Conservation (phyloP, 2,888 invertebrate species). For the Bellardia bayeri region DNA sequence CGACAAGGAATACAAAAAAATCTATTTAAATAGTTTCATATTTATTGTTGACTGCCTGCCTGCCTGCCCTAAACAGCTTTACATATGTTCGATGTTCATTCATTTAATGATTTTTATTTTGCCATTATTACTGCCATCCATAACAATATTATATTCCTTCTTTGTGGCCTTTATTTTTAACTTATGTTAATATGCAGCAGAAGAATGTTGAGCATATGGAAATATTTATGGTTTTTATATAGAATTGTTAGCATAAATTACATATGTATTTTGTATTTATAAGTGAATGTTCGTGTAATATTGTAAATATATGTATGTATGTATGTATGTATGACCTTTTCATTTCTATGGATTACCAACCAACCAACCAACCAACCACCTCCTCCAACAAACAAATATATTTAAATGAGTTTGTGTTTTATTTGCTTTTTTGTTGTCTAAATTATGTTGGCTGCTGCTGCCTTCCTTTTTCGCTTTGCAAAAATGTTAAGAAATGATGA, state of each 20-base stretch:
- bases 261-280: neutral
- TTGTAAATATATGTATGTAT: neutral
- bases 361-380: neutral
- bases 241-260: slow-evolving; percentile 21
- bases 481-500: neutral
- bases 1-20: neutral
- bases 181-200: neutral
- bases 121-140: slow-evolving; percentile 2
- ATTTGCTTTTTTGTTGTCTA: neutral
- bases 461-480: neutral
- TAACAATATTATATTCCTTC: neutral
- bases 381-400: neutral
- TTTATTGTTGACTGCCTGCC: neutral
- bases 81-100: neutral
- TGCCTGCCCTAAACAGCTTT: neutral
- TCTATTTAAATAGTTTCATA: neutral
- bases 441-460: slow-evolving; percentile 10
- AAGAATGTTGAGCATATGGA: slow-evolving; percentile 2
- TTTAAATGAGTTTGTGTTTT: neutral
- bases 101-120: slow-evolving; percentile 10
- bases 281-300: neutral
- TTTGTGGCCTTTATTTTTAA: slow-evolving; percentile 2
- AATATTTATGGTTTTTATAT: neutral
- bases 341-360: neutral
- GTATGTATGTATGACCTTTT: slow-evolving; percentile 13